Evolutionary conservation across 2,113 vertebrate genomes (phyloP), one percentile per base, ranked within the genome.

Genomic region (Chaenocephalus aceratus): DNA sequence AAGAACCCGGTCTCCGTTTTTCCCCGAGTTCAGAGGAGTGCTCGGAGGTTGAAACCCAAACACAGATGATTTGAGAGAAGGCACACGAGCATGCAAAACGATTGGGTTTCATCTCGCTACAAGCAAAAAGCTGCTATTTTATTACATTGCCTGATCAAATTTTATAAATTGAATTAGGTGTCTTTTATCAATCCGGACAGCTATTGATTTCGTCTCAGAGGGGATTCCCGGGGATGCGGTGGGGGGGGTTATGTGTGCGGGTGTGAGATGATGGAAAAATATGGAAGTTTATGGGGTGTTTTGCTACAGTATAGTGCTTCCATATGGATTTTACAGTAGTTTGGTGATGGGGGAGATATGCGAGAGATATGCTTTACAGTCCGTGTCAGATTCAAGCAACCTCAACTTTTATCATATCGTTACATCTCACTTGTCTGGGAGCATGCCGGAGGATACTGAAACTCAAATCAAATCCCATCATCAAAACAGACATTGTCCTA

Each of bases 111-210:
- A 79, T 56, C 23, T 44, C 10, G 23, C 58, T 67, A 71, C 16
- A 21, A 84, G 30, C 61, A 45, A 18, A 86, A 65, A 67, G 54
- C 57, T 82, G 58, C 80, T 82, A 73, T 88, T 91, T 87, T 82
- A 87, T 89, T 88, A 83, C 77, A 77, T 34, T 44, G 68, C 71
- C 65, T 85, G 88, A 91, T 93, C 72, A 70, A 89, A 93, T 93
- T 41, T 87, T 82, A 79, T 44, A 87, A 89, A 93, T 91, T 82
- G 62, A 88, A 88, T 92, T 88, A 87, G 67, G 67, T 21, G 34
- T 83, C 61, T 63, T 78, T 89, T 88, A 86, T 91, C 84, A 86
- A 81, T 68, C 14, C 74, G 65, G 74, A 77, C 77, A 80, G 90
- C 34, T 78, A 82, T 89, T 74, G 74, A 84, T 90, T 89, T 84